phyloP scores from a whole-genome alignment of 2,888 invertebrate species.

The Epirrhoe alternata region DNA sequence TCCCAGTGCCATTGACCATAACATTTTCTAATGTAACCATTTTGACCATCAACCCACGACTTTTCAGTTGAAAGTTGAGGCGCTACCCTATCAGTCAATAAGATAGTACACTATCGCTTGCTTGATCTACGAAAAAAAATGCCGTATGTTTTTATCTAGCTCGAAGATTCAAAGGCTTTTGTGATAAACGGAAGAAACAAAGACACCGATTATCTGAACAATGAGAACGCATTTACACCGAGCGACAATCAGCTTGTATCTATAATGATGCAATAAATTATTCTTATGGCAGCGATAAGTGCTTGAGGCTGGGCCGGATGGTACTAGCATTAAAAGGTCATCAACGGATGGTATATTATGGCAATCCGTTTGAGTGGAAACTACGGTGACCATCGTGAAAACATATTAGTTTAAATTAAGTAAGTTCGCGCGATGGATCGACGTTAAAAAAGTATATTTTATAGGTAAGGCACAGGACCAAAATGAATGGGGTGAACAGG shows the following conservation, averaged over 20 bases:
- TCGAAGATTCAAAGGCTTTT: slow-evolving; percentile 27
- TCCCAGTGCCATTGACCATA: no score
- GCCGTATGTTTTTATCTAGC: slow-evolving; percentile 14
- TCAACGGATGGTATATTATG: slow-evolving; percentile 34
- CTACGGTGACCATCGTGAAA: no score
- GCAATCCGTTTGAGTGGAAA: slow-evolving; percentile 19
- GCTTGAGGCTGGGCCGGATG: slow-evolving; percentile 46
- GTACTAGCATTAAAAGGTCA: slow-evolving; percentile 51
- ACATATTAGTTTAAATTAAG: no score
- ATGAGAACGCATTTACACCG: slow-evolving; percentile 36
- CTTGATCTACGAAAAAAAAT: slow-evolving; percentile 14
- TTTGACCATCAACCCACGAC: no score
- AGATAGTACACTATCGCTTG: neutral
- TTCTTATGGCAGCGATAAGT: slow-evolving; percentile 49
- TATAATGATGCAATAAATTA: slow-evolving; percentile 55
- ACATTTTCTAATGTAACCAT: no score
- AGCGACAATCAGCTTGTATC: slow-evolving; percentile 36
- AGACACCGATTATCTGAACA: slow-evolving; percentile 36
- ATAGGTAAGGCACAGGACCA: no score
- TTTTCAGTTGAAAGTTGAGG: no score
- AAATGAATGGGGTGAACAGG: no score
- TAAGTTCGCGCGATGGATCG: neutral
- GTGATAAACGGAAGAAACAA: slow-evolving; percentile 30
- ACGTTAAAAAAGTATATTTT: no score
- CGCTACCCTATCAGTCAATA: no score